Evolutionary conservation across 35 echinoderm and acorn worm species (phyloP).

Genomic region (Anneissia japonica): DNA sequence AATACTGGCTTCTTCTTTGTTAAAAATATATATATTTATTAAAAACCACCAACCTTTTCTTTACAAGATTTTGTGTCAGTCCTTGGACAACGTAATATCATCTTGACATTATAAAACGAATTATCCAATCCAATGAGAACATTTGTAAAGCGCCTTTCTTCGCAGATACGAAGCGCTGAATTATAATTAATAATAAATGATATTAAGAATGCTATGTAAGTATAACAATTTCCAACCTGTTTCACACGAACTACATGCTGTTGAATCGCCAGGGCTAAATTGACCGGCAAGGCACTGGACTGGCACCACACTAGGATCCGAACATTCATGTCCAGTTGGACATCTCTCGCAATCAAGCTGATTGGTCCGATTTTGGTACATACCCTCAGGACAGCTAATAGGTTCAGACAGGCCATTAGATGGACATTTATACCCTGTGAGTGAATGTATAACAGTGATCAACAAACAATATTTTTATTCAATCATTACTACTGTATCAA

Average conservation of each 20-base stretch:
- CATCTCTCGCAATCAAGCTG: constrained; percentile 35
- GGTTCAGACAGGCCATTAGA: constrained; percentile 44
- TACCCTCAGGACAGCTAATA: constrained; percentile 38
- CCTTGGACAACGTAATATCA: too few relatives aligned
- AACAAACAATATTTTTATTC: not conserved
- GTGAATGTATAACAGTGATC: not conserved
- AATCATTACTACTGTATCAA: too few relatives aligned
- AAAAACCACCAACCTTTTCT: too few relatives aligned
- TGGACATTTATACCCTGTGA: constrained; percentile 67
- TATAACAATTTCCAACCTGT: constrained; percentile 30
- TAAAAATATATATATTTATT: too few relatives aligned
- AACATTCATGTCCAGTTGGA: constrained; percentile 48
- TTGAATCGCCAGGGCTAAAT: constrained; percentile 47
- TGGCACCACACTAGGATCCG: constrained; percentile 35
- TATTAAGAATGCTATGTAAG: not conserved
- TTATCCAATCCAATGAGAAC: too few relatives aligned
- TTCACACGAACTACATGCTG: constrained; percentile 43
- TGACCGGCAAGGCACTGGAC: constrained; percentile 42
- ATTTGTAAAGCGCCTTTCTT: too few relatives aligned
- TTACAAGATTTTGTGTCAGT: too few relatives aligned
- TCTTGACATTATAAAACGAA: too few relatives aligned
- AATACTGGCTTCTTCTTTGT: too few relatives aligned
- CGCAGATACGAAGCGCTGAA: too few relatives aligned
- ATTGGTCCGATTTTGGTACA: constrained; percentile 38
- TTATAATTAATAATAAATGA: not conserved